These are phyloP conservation scores for Neoseiulus cucumeris DNA, from an alignment of 1,140 invertebrate species.

Conservation along the genomic window DNA sequence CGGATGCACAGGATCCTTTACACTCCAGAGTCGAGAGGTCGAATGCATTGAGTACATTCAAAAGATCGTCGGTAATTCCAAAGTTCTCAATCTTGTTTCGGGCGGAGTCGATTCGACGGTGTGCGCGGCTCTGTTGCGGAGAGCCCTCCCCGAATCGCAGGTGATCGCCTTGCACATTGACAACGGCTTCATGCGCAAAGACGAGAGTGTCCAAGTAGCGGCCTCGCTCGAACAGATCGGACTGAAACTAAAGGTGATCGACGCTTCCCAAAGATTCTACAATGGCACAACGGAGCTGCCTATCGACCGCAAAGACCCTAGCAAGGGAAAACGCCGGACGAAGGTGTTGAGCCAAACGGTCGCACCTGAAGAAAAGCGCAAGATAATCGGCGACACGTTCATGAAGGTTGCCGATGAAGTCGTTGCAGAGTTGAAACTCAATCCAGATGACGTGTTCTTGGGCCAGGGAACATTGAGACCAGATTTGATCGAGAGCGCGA, in stretches of 20 bases:
- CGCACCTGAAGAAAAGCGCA: slow-evolving; percentile 87
- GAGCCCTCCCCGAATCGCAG: slow-evolving; percentile 68
- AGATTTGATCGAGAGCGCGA: slow-evolving; percentile 94
- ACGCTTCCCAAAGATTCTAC: slow-evolving; percentile 33
- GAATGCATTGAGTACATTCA: slow-evolving; percentile 83
- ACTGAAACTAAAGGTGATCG: slow-evolving; percentile 48
- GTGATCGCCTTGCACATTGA: slow-evolving; percentile 92
- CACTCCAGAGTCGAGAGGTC: slow-evolving; percentile 63
- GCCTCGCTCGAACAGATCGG: slow-evolving; percentile 63
- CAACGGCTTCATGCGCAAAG: slow-evolving; percentile 95
- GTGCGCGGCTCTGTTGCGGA: slow-evolving; percentile 78
- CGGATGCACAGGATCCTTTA: slow-evolving; percentile 65
- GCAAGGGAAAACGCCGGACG: slow-evolving; percentile 48
- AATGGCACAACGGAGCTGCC: slow-evolving; percentile 53
- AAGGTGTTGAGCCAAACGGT: slow-evolving; percentile 65
- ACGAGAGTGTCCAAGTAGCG: slow-evolving; percentile 73
- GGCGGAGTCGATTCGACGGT: slow-evolving; percentile 97
- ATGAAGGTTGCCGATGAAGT: slow-evolving; percentile 64
- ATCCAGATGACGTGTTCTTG: slow-evolving; percentile 61
- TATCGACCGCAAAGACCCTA: slow-evolving; percentile 35
- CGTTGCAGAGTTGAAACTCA: slow-evolving; percentile 54
- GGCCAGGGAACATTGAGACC: slow-evolving; percentile 72
- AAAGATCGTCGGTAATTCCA: slow-evolving; percentile 67
- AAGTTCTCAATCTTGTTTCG: slow-evolving; percentile 69
- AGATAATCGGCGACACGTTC: slow-evolving; percentile 97